Percentiles rank a stretch among this genome's conserved stretches.
Evolutionary conservation across 2,797 vertebrate genomes (phyloP).

Genomic region (Artibeus jamaicensis): DNA sequence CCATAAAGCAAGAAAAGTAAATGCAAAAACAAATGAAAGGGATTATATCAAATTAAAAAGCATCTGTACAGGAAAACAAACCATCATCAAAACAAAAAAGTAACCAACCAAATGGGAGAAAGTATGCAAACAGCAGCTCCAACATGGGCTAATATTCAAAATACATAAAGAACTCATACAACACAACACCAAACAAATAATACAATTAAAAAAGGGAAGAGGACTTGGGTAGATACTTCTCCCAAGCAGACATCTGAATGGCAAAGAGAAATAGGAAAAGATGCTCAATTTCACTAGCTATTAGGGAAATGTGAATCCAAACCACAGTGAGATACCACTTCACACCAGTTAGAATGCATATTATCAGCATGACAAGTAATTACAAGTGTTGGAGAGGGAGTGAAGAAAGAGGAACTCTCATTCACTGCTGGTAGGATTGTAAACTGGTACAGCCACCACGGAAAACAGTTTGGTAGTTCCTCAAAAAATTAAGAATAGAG

Average conservation of each 20-base stretch:
- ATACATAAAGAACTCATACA: not conserved
- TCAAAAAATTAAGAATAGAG: too few species aligned
- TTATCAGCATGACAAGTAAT: not conserved
- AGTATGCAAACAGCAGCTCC: not conserved
- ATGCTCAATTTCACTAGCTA: too few species aligned
- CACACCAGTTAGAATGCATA: not conserved
- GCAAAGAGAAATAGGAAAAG: too few species aligned
- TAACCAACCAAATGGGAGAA: not conserved
- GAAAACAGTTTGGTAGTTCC: too few species aligned
- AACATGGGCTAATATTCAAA: not conserved
- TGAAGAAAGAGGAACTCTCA: not conserved
- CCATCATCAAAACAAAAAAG: not conserved
- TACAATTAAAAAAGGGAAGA: not conserved
- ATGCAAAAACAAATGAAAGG: not conserved
- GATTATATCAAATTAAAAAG: not conserved
- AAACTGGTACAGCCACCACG: too few species aligned
- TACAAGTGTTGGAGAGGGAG: not conserved
- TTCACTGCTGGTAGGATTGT: not conserved
- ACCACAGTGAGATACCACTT: not conserved
- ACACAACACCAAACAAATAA: not conserved
- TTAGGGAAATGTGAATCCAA: not conserved
- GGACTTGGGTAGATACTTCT: not conserved
- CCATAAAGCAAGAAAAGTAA: not conserved
- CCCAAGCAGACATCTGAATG: too few species aligned
- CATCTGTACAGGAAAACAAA: not conserved